These are phyloP conservation scores for Antheraea pernyi DNA, from an alignment of 1,140 invertebrate genomes.

Conservation along the genomic window DNA sequence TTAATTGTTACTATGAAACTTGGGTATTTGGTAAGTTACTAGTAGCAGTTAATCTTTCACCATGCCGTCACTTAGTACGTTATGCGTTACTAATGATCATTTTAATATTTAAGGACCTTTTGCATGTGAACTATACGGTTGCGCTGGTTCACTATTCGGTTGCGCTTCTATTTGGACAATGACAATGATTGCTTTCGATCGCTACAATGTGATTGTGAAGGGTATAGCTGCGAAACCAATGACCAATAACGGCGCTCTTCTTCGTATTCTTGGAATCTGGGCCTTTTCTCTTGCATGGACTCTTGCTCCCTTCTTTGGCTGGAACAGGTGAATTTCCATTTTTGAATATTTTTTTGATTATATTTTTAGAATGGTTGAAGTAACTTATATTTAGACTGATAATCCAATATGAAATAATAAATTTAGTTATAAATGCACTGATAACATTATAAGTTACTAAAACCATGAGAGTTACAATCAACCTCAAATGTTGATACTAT, in stretches of 20 bases:
- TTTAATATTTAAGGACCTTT: slow-evolving; percentile 80
- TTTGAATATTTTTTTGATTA: slow-evolving; percentile 11
- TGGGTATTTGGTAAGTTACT: slow-evolving; percentile 86
- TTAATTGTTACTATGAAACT: slow-evolving; percentile 92
- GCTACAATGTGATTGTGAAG: slow-evolving; percentile 94
- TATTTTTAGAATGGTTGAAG: neutral
- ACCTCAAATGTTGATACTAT: no score
- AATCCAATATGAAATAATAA: no score
- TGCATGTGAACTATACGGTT: slow-evolving; percentile 90
- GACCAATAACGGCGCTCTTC: slow-evolving; percentile 83
- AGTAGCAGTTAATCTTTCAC: neutral
- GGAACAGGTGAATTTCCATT: slow-evolving; percentile 80
- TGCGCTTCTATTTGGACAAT: slow-evolving; percentile 92
- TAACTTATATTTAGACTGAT: no score
- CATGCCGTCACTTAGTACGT: neutral
- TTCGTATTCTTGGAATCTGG: slow-evolving; percentile 86
- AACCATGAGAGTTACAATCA: no score
- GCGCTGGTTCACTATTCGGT: slow-evolving; percentile 89
- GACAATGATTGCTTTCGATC: slow-evolving; percentile 91
- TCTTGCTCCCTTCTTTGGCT: slow-evolving; percentile 84
- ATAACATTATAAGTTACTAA: no score
- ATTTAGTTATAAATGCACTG: no score
- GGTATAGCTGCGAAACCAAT: slow-evolving; percentile 84
- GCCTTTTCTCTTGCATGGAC: slow-evolving; percentile 84
- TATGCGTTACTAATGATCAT: neutral